These are phyloP conservation scores for Lordiphosa stackelbergi DNA, from an alignment of 1,140 invertebrate genomes.

Conservation along the genomic window DNA sequence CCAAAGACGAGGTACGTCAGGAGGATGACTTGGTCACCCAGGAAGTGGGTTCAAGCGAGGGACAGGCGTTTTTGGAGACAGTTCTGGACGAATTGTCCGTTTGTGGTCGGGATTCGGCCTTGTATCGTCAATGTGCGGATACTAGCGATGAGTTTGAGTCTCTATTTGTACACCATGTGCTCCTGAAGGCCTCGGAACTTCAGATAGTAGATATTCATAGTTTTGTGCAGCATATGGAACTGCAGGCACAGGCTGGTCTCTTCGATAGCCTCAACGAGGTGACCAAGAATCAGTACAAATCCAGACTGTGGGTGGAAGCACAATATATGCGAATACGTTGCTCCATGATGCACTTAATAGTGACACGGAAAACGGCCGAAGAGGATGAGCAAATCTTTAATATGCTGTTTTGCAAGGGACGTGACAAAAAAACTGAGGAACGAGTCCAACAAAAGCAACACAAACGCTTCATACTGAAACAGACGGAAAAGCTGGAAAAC, in stretches of 20 bases:
- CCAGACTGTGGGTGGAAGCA: slow-evolving; percentile 61
- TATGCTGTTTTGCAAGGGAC: slow-evolving; percentile 67
- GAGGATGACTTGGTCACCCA: slow-evolving; percentile 33
- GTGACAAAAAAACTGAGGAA: slow-evolving; percentile 54
- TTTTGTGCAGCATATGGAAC: slow-evolving; percentile 63
- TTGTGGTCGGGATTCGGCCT: slow-evolving; percentile 51
- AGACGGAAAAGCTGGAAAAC: slow-evolving; percentile 73
- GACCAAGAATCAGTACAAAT: slow-evolving; percentile 62
- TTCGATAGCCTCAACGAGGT: slow-evolving; percentile 56
- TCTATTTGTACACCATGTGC: slow-evolving; percentile 60
- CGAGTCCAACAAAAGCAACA: slow-evolving; percentile 67
- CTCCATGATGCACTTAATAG: slow-evolving; percentile 66
- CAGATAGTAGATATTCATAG: slow-evolving; percentile 45
- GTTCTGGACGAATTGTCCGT: slow-evolving; percentile 62
- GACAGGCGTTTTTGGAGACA: slow-evolving; percentile 46
- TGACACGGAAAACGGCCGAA: slow-evolving; percentile 41
- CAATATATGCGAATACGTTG: slow-evolving; percentile 74
- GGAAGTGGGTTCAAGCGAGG: slow-evolving; percentile 37
- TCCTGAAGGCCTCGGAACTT: slow-evolving; percentile 47
- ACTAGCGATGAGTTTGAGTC: slow-evolving; percentile 64
- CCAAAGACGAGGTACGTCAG: slow-evolving; percentile 34
- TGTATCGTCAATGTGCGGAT: slow-evolving; percentile 64
- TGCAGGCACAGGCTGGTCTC: slow-evolving; percentile 51
- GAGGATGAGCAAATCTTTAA: slow-evolving; percentile 67
- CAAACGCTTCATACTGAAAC: slow-evolving; percentile 74